Evolutionary conservation across 2,113 vertebrate species (phyloP), one percentile per base, ranked within the genome.

Genomic region (Oreochromis spilurus): DNA sequence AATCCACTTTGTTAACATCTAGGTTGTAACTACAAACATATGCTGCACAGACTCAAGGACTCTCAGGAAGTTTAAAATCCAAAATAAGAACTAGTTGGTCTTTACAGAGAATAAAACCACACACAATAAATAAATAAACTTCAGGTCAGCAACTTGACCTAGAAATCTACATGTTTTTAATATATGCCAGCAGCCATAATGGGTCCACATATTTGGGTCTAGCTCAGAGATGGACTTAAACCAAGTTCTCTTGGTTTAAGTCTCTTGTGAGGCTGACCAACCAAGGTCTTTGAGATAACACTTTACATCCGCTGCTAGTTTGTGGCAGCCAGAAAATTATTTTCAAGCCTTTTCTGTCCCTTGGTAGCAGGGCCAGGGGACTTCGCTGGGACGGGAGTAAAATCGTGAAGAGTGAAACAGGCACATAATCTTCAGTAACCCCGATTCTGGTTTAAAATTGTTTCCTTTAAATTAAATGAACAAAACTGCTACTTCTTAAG

Each of bases 251-350:
- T 24, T 24, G 21, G 21, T 24, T 24, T 24, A 24, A 24, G 21
- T 24, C 21, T 24, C 21, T 94, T 93, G 93, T 89, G 82, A 92
- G 77, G 91, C 77, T 91, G 91, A 91, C 89, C 90, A 87, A 88
- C 84, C 90, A 87, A 91, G 85, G 88, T 89, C 90, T 93, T 91
- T 93, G 81, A 93, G 93, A 95, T 95, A 94, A 93, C 70, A 84
- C 84, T 83, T 80, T 84, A 82, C 88, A 88, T 91, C 84, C 45
- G 70, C 83, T 40, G 55, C 80, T 87, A 55, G 86, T 87, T 85
- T 92, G 83, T 60, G 21, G 87, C 62, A 87, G 93, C 90, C 85
- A 78, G 79, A 86, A 84, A 82, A 77, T 77, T 65, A 87, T 79
- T 87, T 90, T 75, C 50, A 91, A 95, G 90, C 90, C 85, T 86